Evolutionary conservation across 2,888 invertebrate genomes (phyloP).

Genomic region (Hedychridium roseum): DNA sequence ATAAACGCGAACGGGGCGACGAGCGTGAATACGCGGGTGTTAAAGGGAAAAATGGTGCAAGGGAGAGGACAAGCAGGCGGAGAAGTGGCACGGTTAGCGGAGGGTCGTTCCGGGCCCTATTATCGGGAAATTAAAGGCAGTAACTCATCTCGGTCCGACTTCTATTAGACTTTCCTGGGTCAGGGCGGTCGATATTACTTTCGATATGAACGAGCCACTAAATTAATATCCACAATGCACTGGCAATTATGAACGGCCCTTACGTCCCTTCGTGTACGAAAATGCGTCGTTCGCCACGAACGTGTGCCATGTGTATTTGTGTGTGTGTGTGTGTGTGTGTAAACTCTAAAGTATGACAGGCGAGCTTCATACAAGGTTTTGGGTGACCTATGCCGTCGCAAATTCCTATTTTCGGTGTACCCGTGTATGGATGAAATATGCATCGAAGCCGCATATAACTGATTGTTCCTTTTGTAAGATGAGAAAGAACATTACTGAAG

Average conservation of each 20-base stretch:
- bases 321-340: too few species aligned
- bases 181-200: conserved; percentile 57
- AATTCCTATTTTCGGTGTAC: too few species aligned
- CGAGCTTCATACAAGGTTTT: background rate
- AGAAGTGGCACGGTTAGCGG: conserved; percentile 18
- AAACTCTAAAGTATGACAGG: background rate
- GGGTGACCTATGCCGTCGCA: background rate
- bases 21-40: background rate
- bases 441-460: too few species aligned
- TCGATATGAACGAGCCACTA: conserved; percentile 60
- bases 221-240: conserved; percentile 61
- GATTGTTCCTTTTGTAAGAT: too few species aligned
- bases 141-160: conserved; percentile 57
- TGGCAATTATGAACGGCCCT: conserved; percentile 54
- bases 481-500: too few species aligned
- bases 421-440: too few species aligned
- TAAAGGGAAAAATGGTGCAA: background rate
- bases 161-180: conserved; percentile 58
- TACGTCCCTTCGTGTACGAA: conserved; percentile 9
- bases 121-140: conserved; percentile 60
- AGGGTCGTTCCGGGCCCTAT: conserved; percentile 49
- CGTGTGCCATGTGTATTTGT: too few species aligned
- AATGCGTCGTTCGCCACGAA: background rate
- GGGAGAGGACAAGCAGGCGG: background rate
- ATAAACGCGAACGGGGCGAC: conserved; percentile 14